Evolutionary conservation across 2,888 invertebrate species (phyloP).

Genomic region (Bugula neritina): DNA sequence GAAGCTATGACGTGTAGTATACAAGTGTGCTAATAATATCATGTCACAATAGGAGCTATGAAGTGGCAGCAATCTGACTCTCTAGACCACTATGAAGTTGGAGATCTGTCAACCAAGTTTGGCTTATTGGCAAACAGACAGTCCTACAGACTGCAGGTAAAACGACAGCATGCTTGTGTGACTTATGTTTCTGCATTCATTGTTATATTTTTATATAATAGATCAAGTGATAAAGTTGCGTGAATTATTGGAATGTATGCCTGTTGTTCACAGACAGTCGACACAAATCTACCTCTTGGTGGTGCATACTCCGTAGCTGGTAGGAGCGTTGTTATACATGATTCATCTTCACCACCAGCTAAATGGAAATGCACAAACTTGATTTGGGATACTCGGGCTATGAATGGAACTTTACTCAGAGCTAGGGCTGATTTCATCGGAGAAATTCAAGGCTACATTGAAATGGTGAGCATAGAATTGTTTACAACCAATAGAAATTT

Average conservation of each 20-base stretch:
- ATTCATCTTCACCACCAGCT: conserved; percentile 54
- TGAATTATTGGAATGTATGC: too few species aligned
- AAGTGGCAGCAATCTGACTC: neutral
- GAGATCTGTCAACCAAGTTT: conserved; percentile 66
- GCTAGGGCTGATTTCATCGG: conserved; percentile 82
- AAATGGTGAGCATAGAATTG: conserved; percentile 61
- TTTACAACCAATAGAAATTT: too few species aligned
- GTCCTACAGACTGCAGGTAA: neutral
- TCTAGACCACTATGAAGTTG: conserved; percentile 76
- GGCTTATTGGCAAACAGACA: conserved; percentile 22
- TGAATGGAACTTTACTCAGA: conserved; percentile 55
- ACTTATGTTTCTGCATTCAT: too few species aligned
- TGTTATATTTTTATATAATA: too few species aligned
- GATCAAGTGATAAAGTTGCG: too few species aligned
- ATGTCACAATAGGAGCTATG: neutral
- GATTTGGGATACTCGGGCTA: conserved; percentile 3
- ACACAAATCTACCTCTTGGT: conserved; percentile 73
- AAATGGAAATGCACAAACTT: conserved; percentile 31
- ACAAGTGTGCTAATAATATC: neutral
- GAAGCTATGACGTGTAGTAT: too few species aligned
- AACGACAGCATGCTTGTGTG: too few species aligned
- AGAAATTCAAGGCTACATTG: conserved; percentile 76
- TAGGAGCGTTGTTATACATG: conserved; percentile 77
- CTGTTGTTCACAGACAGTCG: conserved; percentile 64
- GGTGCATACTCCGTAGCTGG: conserved; percentile 76